phyloP scores from a whole-genome alignment of 2,113 vertebrate species.

The Notiomystis cincta region DNA sequence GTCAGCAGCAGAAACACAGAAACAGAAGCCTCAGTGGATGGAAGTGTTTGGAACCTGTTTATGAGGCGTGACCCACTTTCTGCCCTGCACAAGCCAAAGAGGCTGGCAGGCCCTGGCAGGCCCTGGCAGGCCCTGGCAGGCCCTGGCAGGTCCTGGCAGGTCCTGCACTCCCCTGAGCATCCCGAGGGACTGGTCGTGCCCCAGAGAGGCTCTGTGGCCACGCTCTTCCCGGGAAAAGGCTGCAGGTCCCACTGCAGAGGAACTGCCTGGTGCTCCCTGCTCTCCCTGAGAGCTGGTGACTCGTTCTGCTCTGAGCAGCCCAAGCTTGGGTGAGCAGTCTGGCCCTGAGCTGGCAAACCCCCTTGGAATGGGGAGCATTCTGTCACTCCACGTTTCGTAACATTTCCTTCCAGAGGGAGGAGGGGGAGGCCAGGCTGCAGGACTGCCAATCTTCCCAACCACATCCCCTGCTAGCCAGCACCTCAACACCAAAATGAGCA shows the following conservation, averaged over 20 bases:
- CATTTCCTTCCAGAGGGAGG: not conserved
- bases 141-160: not conserved
- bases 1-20: not conserved
- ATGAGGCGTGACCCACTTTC: constrained; percentile 26
- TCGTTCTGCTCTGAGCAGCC: not conserved
- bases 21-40: not conserved
- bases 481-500: not conserved
- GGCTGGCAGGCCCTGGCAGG: not conserved
- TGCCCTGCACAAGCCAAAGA: not conserved
- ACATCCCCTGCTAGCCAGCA: not conserved
- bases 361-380: not conserved
- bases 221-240: not conserved
- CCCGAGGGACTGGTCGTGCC: fast-evolving
- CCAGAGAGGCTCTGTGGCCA: not conserved
- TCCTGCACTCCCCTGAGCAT: not conserved
- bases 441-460: not conserved
- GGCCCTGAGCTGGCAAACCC: not conserved
- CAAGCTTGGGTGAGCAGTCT: not conserved
- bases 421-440: not conserved
- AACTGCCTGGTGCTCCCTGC: fast-evolving
- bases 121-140: not conserved
- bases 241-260: not conserved
- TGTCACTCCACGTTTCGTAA: not conserved
- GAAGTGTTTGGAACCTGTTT: not conserved
- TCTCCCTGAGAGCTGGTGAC: not conserved